Conservation (phyloP, 2,113 vertebrate species). For the western clawed frog (Xenopus tropicalis) region UCB_Xtro_10.0 CM004450.2:43736501-43737000, state of each 20-base stretch:
- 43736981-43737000: background rate
- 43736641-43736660: too few species aligned
- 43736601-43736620: too few species aligned
- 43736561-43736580: too few species aligned
- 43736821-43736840: background rate
- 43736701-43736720: too few species aligned
- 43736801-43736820: background rate
- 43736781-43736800: background rate
- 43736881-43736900: background rate
- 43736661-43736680: too few species aligned
- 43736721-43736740: too few species aligned
- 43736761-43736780: background rate
- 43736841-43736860: background rate
- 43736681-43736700: too few species aligned
- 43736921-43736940: background rate
- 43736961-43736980: background rate
- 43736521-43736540: too few species aligned
- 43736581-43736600: too few species aligned
- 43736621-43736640: too few species aligned
- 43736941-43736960: background rate
- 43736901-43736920: conserved; percentile 14
- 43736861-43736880: conserved; percentile 2
- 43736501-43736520: too few species aligned
- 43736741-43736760: background rate
- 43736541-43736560: too few species aligned